A percentile compares a stretch with the other conserved stretches of the same genome.
Evolutionary conservation across 2,797 vertebrate genomes (phyloP).

Genomic region (Oryzias sinensis): DNA sequence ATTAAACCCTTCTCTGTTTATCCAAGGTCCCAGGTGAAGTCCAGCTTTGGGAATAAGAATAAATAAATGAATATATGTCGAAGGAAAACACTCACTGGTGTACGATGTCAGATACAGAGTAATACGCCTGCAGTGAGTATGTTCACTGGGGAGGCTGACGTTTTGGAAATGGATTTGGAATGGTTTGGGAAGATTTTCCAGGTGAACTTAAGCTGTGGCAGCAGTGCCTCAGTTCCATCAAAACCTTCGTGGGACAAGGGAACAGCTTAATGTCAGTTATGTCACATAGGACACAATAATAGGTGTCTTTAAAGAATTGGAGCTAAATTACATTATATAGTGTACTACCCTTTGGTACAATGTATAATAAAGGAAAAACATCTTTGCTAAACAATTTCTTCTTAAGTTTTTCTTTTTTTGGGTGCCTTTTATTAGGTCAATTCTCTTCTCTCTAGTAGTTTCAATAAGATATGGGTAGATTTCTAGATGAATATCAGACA

Average conservation of each 20-base stretch:
- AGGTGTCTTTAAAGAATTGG: not conserved
- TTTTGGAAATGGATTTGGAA: not conserved
- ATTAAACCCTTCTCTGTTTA: slow-evolving; percentile 63
- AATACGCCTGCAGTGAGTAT: slow-evolving; percentile 5
- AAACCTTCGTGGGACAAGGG: not conserved
- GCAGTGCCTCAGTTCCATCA: slow-evolving; percentile 4
- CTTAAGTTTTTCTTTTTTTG: too few relatives aligned
- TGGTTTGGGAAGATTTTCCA: slow-evolving; percentile 3
- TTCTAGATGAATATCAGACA: not conserved
- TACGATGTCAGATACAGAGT: slow-evolving; percentile 25
- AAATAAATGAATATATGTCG: slow-evolving; percentile 56
- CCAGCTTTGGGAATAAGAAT: slow-evolving; percentile 61
- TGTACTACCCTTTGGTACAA: not conserved
- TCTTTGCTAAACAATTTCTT: too few relatives aligned
- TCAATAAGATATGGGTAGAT: not conserved
- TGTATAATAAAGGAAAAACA: too few relatives aligned
- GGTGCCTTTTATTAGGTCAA: too few relatives aligned
- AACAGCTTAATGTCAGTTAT: not conserved
- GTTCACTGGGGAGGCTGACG: slow-evolving; percentile 15
- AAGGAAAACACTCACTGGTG: slow-evolving; percentile 48
- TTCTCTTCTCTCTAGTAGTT: too few relatives aligned
- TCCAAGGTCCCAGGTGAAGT: slow-evolving; percentile 57
- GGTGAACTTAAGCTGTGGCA: not conserved
- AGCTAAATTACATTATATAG: slow-evolving; percentile 1
- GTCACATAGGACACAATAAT: not conserved